Percentiles rank a stretch among this genome's conserved stretches.
phyloP scores from a whole-genome alignment of 2,113 vertebrate species.

The Nipponia nippon region DNA sequence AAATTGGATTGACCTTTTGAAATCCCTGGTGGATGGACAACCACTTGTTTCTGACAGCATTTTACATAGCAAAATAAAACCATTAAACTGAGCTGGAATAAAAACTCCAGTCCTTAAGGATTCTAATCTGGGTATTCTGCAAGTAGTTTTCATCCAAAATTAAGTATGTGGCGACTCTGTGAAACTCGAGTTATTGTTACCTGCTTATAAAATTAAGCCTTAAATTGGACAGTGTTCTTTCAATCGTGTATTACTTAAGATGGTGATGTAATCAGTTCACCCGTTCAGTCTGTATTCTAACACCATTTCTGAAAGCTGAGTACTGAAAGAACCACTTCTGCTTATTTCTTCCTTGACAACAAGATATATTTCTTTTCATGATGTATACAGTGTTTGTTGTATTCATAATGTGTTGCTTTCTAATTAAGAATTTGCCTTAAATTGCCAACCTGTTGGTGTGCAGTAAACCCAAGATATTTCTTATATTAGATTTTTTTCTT shows the following conservation, averaged over 20 bases:
- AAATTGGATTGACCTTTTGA: not conserved
- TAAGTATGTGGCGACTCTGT: not conserved
- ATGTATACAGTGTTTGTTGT: not conserved
- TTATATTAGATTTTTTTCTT: not conserved
- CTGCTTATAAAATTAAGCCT: not conserved
- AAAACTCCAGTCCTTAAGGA: not conserved
- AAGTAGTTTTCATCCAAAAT: not conserved
- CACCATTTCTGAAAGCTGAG: not conserved
- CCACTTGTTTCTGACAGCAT: not conserved
- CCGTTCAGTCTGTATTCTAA: not conserved
- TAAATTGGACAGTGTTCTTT: not conserved
- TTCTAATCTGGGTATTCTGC: not conserved
- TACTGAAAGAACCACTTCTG: not conserved
- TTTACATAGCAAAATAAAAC: not conserved
- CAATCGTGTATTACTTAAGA: not conserved
- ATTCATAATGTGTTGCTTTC: not conserved
- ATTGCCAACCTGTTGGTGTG: not conserved
- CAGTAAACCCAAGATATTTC: not conserved
- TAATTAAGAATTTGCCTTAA: not conserved
- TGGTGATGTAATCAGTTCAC: not conserved
- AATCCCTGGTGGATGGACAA: not conserved
- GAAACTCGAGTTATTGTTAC: not conserved
- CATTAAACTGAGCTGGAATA: not conserved
- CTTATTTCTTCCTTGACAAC: not conserved
- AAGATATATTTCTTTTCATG: not conserved